These are phyloP conservation scores for Alethe diademata DNA, from an alignment of 2,113 vertebrate species.

Conservation along the genomic window DNA sequence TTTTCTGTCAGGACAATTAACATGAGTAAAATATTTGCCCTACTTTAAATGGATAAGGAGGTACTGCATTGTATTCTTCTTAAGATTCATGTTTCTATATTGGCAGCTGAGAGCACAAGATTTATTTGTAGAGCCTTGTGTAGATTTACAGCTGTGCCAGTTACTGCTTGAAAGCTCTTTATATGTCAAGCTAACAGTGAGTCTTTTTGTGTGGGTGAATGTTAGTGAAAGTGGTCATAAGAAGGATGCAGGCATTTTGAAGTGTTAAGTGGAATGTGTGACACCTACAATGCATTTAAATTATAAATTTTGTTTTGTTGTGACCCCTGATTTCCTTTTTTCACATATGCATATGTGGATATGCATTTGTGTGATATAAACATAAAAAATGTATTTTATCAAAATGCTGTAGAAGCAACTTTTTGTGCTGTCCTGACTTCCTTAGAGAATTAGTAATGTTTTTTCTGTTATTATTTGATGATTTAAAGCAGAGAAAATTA, in stretches of 20 bases:
- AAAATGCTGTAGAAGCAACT: constrained; percentile 8
- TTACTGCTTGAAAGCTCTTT: constrained; percentile 54
- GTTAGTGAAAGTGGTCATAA: constrained; percentile 8
- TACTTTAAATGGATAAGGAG: constrained; percentile 68
- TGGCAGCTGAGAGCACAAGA: constrained; percentile 48
- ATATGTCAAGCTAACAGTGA: background rate
- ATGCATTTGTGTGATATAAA: background rate
- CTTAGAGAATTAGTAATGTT: constrained; percentile 18
- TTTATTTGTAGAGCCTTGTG: constrained; percentile 66
- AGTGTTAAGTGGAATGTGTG: background rate
- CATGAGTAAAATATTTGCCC: constrained; percentile 65
- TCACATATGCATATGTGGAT: background rate
- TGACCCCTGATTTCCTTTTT: background rate
- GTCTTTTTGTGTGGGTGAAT: background rate
- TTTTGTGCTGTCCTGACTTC: background rate
- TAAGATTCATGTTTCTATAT: constrained; percentile 63
- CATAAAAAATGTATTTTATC: background rate
- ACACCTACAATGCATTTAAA: background rate
- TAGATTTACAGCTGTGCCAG: constrained; percentile 67
- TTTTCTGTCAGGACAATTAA: constrained; percentile 71
- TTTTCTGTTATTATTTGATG: background rate
- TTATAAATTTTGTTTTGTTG: background rate
- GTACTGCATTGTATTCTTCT: constrained; percentile 6
- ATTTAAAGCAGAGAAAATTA: constrained; percentile 26
- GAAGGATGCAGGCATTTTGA: background rate